Conservation (phyloP, 2,888 invertebrate species). For the Nemoura dubitans region DNA sequence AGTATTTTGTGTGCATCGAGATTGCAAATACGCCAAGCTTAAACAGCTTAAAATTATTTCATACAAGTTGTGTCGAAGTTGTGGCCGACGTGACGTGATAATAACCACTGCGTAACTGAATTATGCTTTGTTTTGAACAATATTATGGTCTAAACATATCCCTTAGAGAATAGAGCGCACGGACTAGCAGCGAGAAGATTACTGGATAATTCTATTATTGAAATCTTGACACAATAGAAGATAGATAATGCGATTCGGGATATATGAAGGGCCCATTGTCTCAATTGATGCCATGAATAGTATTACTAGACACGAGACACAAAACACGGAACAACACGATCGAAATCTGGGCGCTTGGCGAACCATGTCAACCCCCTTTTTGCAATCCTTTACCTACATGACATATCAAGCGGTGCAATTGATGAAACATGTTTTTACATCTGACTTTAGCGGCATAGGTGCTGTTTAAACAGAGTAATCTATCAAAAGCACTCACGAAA, state of each 20-base stretch:
- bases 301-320: not conserved
- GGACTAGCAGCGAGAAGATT: not conserved
- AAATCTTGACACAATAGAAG: slow-evolving; percentile 7
- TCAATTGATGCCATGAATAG: not conserved
- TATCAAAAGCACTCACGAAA: too few species aligned
- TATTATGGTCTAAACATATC: not conserved
- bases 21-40: too few species aligned
- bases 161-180: not conserved
- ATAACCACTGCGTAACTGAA: too few species aligned
- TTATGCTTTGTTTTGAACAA: not conserved
- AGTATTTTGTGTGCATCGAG: too few species aligned
- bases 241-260: not conserved
- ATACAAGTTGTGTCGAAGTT: not conserved
- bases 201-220: not conserved
- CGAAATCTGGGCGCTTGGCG: not conserved
- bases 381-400: not conserved
- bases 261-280: not conserved
- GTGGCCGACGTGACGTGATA: not conserved
- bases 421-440: not conserved
- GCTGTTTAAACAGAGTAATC: too few species aligned
- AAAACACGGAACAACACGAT: not conserved
- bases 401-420: not conserved
- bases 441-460: not conserved
- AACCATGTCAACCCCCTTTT: not conserved
- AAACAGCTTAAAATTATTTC: not conserved